Evolutionary conservation across 2,797 vertebrate species (phyloP).

Genomic region (Xenopus petersii): DNA sequence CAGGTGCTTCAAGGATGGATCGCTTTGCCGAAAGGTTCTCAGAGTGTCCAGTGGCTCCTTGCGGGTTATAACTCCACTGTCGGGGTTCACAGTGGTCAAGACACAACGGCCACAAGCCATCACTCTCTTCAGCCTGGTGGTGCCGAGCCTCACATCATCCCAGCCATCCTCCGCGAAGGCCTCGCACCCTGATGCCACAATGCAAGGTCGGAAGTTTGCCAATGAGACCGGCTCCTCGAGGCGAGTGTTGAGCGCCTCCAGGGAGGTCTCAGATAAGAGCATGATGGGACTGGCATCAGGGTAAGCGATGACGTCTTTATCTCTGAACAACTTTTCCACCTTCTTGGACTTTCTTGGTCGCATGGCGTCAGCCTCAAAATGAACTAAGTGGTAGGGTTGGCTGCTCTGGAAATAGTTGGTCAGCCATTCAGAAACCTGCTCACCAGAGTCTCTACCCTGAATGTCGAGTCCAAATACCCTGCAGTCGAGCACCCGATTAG

Average conservation of each 20-base stretch:
- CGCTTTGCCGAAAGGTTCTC: slow-evolving; percentile 83
- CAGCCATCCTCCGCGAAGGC: slow-evolving; percentile 84
- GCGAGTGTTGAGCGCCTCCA: slow-evolving; percentile 77
- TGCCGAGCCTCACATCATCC: slow-evolving; percentile 31
- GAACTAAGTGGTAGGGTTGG: slow-evolving; percentile 75
- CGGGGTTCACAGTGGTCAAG: slow-evolving; percentile 86
- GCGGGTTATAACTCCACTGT: slow-evolving; percentile 76
- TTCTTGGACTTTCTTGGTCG: slow-evolving; percentile 63
- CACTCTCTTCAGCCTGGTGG: slow-evolving; percentile 21
- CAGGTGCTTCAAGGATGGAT: slow-evolving; percentile 74
- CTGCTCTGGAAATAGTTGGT: slow-evolving; percentile 71
- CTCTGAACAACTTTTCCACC: slow-evolving; percentile 47
- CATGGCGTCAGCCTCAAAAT: slow-evolving; percentile 81
- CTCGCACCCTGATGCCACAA: slow-evolving; percentile 77
- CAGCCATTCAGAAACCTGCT: slow-evolving; percentile 80
- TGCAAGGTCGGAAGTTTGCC: slow-evolving; percentile 83
- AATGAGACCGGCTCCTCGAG: slow-evolving; percentile 74
- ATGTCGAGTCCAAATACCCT: slow-evolving; percentile 81
- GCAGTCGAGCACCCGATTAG: slow-evolving; percentile 70
- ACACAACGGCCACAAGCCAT: slow-evolving; percentile 69
- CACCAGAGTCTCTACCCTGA: slow-evolving; percentile 87
- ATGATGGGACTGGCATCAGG: slow-evolving; percentile 78
- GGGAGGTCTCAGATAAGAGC: slow-evolving; percentile 84
- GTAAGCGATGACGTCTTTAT: slow-evolving; percentile 69
- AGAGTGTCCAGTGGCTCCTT: slow-evolving; percentile 88